Evolutionary conservation across 2,797 vertebrate species (phyloP).

Genomic region (Eremophila alpestris): DNA sequence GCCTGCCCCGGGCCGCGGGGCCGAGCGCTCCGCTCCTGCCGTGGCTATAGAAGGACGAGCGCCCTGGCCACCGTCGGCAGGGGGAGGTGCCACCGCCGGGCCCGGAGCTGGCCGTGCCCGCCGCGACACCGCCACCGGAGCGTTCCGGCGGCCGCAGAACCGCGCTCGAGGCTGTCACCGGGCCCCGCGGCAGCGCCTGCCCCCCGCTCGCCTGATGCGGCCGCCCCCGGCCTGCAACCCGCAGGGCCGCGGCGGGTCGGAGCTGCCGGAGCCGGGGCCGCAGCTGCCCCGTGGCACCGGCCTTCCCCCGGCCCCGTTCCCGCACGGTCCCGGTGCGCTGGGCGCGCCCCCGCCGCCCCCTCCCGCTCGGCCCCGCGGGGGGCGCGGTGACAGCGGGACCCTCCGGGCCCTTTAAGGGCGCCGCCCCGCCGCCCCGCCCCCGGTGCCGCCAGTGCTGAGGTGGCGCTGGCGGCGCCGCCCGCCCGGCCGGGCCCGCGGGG

Average conservation of each 20-base stretch:
- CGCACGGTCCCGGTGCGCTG: background rate
- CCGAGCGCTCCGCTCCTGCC: background rate
- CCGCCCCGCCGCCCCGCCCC: slow-evolving; percentile 48
- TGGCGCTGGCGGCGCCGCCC: slow-evolving; percentile 59
- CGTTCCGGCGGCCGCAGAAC: background rate
- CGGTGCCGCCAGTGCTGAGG: slow-evolving; percentile 72
- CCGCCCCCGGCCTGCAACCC: background rate
- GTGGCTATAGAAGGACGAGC: background rate
- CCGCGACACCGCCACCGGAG: background rate
- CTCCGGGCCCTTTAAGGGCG: slow-evolving; percentile 58
- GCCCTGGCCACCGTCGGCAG: background rate
- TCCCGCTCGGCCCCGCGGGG: background rate
- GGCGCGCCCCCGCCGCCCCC: background rate
- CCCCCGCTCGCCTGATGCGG: background rate
- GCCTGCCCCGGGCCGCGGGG: background rate
- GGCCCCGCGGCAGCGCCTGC: background rate
- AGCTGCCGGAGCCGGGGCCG: background rate
- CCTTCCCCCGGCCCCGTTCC: background rate
- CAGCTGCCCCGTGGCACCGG: background rate
- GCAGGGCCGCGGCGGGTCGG: background rate
- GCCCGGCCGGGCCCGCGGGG: background rate
- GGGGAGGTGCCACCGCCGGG: background rate
- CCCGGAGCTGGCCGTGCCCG: background rate
- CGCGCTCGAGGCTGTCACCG: background rate
- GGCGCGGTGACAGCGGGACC: background rate